Percentiles rank a stretch among this genome's conserved stretches.
phyloP scores from a whole-genome alignment of 1,140 invertebrate species.

The Drosophila ohnishii region DNA sequence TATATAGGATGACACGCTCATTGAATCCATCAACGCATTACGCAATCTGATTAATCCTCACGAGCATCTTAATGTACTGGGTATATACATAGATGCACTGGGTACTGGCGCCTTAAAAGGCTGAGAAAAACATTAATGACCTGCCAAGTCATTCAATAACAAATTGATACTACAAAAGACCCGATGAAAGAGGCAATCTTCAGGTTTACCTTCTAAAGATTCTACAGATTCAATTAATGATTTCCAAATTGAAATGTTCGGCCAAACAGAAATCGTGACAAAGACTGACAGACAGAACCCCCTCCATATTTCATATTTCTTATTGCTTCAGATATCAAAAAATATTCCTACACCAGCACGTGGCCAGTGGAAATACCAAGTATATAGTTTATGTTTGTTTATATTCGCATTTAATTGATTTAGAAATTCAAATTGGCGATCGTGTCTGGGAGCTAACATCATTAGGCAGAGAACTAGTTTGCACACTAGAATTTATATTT shows the following conservation, averaged over 20 bases:
- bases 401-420: constrained; percentile 32
- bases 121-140: constrained; percentile 20
- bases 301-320: constrained; percentile 10
- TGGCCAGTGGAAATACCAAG: constrained; percentile 7
- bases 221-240: constrained; percentile 1
- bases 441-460: constrained; percentile 31
- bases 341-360: constrained; percentile 10
- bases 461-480: constrained; percentile 47
- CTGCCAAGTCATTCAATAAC: constrained; percentile 15
- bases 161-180: constrained; percentile 8
- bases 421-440: constrained; percentile 39
- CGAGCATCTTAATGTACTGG: constrained; percentile 25
- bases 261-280: constrained; percentile 1
- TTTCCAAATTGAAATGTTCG: constrained; percentile 6
- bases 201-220: constrained; percentile 18
- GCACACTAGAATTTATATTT: constrained; percentile 24
- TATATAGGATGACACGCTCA: neutral
- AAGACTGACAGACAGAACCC: constrained; percentile 5
- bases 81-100: constrained; percentile 2
- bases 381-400: constrained; percentile 32
- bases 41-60: constrained; percentile 24
- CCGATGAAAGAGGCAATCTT: constrained; percentile 11
- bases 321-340: constrained; percentile 12
- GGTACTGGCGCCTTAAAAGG: constrained; percentile 2
- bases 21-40: constrained; percentile 16